Evolutionary conservation across 1,140 invertebrate genomes (phyloP).

Genomic region (Drosophila albomicans): DNA sequence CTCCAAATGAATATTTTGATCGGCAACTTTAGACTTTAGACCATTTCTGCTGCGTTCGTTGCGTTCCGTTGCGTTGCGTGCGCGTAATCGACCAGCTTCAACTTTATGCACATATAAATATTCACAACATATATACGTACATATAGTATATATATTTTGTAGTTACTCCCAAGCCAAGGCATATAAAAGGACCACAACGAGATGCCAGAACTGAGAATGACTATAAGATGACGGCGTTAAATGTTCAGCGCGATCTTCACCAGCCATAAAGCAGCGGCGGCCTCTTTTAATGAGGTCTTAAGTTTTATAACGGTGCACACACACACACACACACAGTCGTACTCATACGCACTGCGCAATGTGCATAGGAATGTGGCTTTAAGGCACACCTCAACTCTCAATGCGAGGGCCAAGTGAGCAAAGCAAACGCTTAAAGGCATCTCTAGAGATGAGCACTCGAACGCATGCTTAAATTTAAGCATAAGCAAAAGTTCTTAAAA

Average conservation of each 20-base stretch:
- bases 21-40: constrained; percentile 6
- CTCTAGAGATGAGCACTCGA: constrained; percentile 23
- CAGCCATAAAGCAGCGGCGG: constrained; percentile 75
- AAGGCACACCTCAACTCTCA: constrained; percentile 42
- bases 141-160: constrained; percentile 20
- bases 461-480: not conserved
- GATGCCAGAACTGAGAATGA: not conserved
- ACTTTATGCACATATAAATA: constrained; percentile 26
- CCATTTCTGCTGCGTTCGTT: not conserved
- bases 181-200: constrained; percentile 53
- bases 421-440: not conserved
- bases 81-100: constrained; percentile 65
- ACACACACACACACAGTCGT: constrained; percentile 11
- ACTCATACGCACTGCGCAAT: constrained; percentile 10
- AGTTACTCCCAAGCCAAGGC: constrained; percentile 12
- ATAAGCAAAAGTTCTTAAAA: constrained; percentile 10
- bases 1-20: constrained; percentile 24
- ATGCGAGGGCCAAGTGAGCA: not conserved
- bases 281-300: constrained; percentile 81
- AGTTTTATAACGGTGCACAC: constrained; percentile 72
- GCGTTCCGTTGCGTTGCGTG: constrained; percentile 59
- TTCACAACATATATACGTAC: constrained; percentile 19
- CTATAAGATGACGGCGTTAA: constrained; percentile 59
- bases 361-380: constrained; percentile 46
- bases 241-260: constrained; percentile 65